Evolutionary conservation across 2,113 vertebrate genomes (phyloP).

Genomic region (Cichladusa arquata): DNA sequence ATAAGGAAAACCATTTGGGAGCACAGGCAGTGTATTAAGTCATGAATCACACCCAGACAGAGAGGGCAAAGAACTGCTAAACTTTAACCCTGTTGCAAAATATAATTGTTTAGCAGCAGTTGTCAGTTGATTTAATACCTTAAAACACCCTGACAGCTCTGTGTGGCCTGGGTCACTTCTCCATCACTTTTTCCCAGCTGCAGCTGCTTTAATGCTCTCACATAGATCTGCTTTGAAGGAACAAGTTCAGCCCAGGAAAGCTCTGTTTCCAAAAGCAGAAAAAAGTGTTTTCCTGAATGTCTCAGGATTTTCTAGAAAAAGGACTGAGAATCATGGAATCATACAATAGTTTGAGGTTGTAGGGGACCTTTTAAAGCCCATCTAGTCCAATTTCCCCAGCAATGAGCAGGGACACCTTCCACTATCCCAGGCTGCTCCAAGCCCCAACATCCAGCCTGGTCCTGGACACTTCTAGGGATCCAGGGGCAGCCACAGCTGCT

Average conservation of each 20-base stretch:
- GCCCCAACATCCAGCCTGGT: accelerated
- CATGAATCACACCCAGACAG: not conserved
- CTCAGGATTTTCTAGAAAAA: not conserved
- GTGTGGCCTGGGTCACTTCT: not conserved
- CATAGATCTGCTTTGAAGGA: not conserved
- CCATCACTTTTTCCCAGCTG: not conserved
- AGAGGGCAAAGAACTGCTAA: not conserved
- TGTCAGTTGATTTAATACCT: not conserved
- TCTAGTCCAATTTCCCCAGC: not conserved
- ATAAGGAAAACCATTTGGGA: not conserved
- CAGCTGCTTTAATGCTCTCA: not conserved
- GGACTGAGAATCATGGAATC: not conserved
- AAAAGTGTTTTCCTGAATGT: not conserved
- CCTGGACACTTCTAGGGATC: accelerated
- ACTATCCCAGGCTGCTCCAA: accelerated
- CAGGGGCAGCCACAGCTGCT: not conserved
- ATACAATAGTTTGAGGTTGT: not conserved
- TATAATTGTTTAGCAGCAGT: not conserved
- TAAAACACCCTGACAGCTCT: not conserved
- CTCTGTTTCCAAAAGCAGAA: not conserved
- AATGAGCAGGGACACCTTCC: not conserved
- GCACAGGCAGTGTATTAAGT: not conserved
- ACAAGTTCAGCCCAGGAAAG: not conserved
- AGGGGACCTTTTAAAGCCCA: not conserved
- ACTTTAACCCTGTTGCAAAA: not conserved